Evolutionary conservation across 2,113 vertebrate genomes (phyloP), one percentile per base, ranked within the genome.

Genomic region (Silurus glanis): DNA sequence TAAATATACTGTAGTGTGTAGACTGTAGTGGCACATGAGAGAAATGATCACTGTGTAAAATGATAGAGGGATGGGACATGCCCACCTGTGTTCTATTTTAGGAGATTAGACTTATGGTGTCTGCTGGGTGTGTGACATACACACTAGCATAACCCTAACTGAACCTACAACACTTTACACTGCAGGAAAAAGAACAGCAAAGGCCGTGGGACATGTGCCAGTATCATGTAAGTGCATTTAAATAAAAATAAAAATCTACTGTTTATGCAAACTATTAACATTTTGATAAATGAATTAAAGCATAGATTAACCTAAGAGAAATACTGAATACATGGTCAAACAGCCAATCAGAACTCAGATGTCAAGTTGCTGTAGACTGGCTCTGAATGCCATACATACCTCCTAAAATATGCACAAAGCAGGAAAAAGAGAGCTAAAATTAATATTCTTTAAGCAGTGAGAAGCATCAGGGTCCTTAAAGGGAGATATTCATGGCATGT

Each of bases 61-160:
- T 66, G 74, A 85, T 79, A 66, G n/a, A 9, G 23, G 47, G 84
- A 62, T 19, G 28, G 79, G 75, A 45, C 61, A 25, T 37, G 16
- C 66, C n/a, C 61, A 25, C 79, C 61, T 56, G 47, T 37, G 75
- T 25, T 85, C 75, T 85, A 80, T 79, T 85, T 85, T 55, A 67
- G 45, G 84, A 25, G 51, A 49, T 78, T 23, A 85, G 61, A 51
- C n/a, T 28, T 66, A 76, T 9, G n/a, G 59, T 78, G 59, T 16
- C 9, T 61, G 47, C 37, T 58, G 67, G 17, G 66, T 83, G 53
- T 49, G 14, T 25, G 66, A 58, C 7, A 37, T 67, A 56, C 13
- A 25, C 2, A 9, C 28, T n/a, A 69, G 55, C 12, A 5, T 67
- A 55, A 17, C 13, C 53, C 37, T 45, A 47, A 45, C 9, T 69